Base-by-base conservation (phyloP, 2,888 invertebrate species). In the Hemaris fuciformis region DNA sequence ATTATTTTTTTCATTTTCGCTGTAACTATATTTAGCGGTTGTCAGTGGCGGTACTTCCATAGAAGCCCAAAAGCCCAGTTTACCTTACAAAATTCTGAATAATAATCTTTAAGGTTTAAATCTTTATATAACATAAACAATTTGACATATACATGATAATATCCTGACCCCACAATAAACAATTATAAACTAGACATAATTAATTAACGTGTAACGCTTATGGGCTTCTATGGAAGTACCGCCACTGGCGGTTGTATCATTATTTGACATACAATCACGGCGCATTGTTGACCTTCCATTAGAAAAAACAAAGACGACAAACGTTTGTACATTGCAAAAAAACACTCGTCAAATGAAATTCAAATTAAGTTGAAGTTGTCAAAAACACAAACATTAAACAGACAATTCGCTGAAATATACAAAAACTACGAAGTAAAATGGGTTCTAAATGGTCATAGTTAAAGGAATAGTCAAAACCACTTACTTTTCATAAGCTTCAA, bases 401-500 rank as follows among this genome's bases (percentile, higher is more conserved):
- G 3, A 10, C 15, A 7, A 15, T 48, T 27, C 27, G 18, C 13
- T 20, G 1, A 13, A 38, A 13, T 13, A 38, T 31, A 18, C 53
- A 18, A 31, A 10, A 10, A 10, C 1, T 31, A 18, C 8, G 48
- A 25, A 27, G 27, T 27, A 25, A 48, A 15, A 6, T 25, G 15
- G 5, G 0, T 46, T 46, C 5, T 15, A n/a, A 25, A 3, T 13
- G 46, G 27, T 1, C 15, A 15, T 10, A 10, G 10, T 53, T 1
- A 8, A 10, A 18, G 4, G 27, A 53, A 10, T n/a, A 6, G 13
- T 25, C n/a, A 25, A 6, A 69, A 63, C 46, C 57, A 91, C 91
- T 91, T 79, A 91, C 91, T 90, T 91, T 63, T 95, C 94, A 89
- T 96, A 95, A 61, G 94, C 93, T 64, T 94, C 94, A 69, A 94